Conservation (phyloP, 2,113 vertebrate genomes). For the Isichthys henryi region DNA sequence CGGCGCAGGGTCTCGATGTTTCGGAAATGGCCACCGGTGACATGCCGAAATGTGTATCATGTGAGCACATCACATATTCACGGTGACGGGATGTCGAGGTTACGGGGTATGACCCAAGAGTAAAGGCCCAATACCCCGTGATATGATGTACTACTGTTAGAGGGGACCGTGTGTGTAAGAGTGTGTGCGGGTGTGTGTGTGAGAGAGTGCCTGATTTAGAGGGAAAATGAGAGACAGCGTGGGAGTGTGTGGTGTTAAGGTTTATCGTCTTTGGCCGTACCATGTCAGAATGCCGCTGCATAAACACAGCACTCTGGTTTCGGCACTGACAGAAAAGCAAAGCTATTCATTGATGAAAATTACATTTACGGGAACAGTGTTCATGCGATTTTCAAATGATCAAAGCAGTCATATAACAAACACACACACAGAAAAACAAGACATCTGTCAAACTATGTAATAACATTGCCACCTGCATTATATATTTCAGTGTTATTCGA, state of each 20-base stretch:
- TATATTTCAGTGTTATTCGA: background rate
- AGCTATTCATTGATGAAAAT: background rate
- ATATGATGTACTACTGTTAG: background rate
- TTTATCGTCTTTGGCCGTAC: background rate
- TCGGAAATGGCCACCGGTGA: background rate
- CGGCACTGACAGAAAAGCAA: background rate
- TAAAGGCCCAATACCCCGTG: background rate
- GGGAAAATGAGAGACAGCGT: background rate
- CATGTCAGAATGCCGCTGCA: background rate
- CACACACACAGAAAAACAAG: background rate
- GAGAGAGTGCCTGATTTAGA: background rate
- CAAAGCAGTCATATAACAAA: background rate
- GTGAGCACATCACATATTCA: background rate
- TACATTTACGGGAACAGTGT: background rate
- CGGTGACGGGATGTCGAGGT: background rate
- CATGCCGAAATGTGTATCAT: background rate
- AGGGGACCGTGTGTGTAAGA: background rate
- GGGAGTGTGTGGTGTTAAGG: background rate
- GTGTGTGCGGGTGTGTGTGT: background rate
- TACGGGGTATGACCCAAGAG: background rate
- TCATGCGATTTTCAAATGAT: background rate
- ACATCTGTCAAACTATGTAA: background rate
- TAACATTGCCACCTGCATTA: background rate
- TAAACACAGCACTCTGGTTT: background rate
- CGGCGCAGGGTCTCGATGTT: background rate